Evolutionary conservation across 2,113 vertebrate species (phyloP), one percentile per base, ranked within the genome.

Genomic region (Tylochromis polylepis): DNA sequence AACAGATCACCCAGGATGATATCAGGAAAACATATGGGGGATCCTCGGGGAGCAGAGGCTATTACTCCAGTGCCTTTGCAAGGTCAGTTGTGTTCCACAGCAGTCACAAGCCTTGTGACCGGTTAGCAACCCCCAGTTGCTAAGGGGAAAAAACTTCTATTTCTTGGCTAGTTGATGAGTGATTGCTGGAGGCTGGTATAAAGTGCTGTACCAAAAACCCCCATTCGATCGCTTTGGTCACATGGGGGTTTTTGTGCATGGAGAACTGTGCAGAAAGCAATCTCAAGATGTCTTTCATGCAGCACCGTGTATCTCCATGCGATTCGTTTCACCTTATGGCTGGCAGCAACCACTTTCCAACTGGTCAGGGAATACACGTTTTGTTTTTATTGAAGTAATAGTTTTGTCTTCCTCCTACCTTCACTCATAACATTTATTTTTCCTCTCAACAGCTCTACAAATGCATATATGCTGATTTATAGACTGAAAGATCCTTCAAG

Each of bases 381-480:
- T 53, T 14, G 46, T 31, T 77, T 51, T 31, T 51, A 78, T 65
- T 5, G 3, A 75, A 38, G 6, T 16, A 46, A 46, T 27, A 57
- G n/a, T 59, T 24, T 43, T 49, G 22, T 62, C 11, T 57, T 79
- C 56, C n/a, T 57, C 11, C 34, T 79, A 14, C 24, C n/a, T 58
- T 3, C 27, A 36, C 18, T 57, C 16, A 79, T 34, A n/a, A 41
- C 4, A 51, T n/a, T 6, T 4, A 22, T 34, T 41, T 87, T 81
- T 89, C 79, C 67, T 56, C 27, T 67, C 80, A 29, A 92, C 95
- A 99, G 99, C 95, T 99, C 99, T 78, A 99, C 99, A 87, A 99
- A 99, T 93, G 99, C 98, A 10, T 99, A 99, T 88, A 99, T 99
- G 99, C 97, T 99, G 88, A 99, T 99, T 93, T 99, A 99, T 89